Evolutionary conservation across 2,797 vertebrate genomes (phyloP).

Genomic region (Enteromius mattozi): DNA sequence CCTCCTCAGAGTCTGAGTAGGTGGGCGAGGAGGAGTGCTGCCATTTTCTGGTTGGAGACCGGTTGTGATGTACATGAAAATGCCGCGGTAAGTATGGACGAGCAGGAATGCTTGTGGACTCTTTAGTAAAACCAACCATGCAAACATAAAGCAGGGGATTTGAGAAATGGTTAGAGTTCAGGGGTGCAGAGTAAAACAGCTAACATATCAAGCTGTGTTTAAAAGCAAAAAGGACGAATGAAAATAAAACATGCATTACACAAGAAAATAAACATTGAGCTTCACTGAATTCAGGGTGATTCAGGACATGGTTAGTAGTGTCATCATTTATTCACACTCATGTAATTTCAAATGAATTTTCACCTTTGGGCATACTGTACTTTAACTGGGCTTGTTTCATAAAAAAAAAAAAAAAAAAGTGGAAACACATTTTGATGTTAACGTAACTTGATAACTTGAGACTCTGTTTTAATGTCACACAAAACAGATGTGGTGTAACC

Average conservation of each 20-base stretch:
- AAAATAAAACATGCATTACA: neutral
- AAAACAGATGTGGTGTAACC: neutral
- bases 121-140: slow-evolving; percentile 81
- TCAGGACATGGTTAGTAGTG: slow-evolving; percentile 11
- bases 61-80: slow-evolving; percentile 56
- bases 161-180: slow-evolving; percentile 62
- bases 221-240: neutral
- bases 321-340: neutral
- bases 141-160: slow-evolving; percentile 79
- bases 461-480: neutral
- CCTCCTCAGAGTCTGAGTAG: slow-evolving; percentile 57
- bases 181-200: slow-evolving; percentile 43
- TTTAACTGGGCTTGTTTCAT: neutral
- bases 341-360: neutral
- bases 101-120: slow-evolving; percentile 62
- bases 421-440: neutral
- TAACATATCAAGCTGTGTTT: slow-evolving; percentile 16
- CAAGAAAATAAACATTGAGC: neutral
- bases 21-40: slow-evolving; percentile 62
- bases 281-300: neutral
- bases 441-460: no score
- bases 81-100: slow-evolving; percentile 59
- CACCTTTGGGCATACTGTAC: neutral
- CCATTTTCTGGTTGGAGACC: slow-evolving; percentile 66
- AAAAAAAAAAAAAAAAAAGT: neutral